Evolutionary conservation across 2,888 invertebrate species (phyloP).

Genomic region (Tolmerus cingulatus): DNA sequence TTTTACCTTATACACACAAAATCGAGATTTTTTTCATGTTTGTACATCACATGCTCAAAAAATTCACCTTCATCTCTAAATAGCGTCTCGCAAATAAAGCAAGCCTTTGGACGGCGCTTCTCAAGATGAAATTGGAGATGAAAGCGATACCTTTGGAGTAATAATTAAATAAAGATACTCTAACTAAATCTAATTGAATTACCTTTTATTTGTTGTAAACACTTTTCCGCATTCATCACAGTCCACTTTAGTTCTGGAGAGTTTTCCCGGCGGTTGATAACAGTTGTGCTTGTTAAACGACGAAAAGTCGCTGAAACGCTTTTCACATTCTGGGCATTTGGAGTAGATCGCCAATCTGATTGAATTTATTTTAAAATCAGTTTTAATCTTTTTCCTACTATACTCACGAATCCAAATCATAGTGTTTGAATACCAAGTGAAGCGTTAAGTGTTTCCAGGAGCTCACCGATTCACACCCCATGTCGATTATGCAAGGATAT

Average conservation of each 20-base stretch:
- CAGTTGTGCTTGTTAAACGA: slow-evolving; percentile 61
- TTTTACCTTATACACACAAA: slow-evolving; percentile 53
- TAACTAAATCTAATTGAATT: neutral
- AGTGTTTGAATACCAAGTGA: slow-evolving; percentile 58
- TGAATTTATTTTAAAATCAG: neutral
- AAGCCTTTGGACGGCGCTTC: slow-evolving; percentile 57
- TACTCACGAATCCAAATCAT: slow-evolving; percentile 51
- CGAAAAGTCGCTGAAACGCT: slow-evolving; percentile 56
- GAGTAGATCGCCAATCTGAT: slow-evolving; percentile 30
- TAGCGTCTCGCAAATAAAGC: slow-evolving; percentile 57
- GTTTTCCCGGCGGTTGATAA: slow-evolving; percentile 53
- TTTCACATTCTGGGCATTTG: slow-evolving; percentile 56
- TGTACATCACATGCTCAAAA: slow-evolving; percentile 59
- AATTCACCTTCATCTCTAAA: slow-evolving; percentile 57
- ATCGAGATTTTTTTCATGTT: slow-evolving; percentile 55
- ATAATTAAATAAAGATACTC: neutral
- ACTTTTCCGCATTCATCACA: slow-evolving; percentile 55
- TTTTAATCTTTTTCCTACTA: neutral
- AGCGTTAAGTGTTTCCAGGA: slow-evolving; percentile 53
- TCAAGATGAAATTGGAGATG: slow-evolving; percentile 61
- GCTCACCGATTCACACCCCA: slow-evolving; percentile 49
- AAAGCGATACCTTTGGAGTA: slow-evolving; percentile 56
- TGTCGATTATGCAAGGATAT: slow-evolving; percentile 54
- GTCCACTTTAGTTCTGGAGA: slow-evolving; percentile 52
- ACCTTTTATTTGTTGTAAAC: slow-evolving; percentile 60